Base-by-base conservation (phyloP, 2,113 vertebrate species). In the Sapajus apella region DNA sequence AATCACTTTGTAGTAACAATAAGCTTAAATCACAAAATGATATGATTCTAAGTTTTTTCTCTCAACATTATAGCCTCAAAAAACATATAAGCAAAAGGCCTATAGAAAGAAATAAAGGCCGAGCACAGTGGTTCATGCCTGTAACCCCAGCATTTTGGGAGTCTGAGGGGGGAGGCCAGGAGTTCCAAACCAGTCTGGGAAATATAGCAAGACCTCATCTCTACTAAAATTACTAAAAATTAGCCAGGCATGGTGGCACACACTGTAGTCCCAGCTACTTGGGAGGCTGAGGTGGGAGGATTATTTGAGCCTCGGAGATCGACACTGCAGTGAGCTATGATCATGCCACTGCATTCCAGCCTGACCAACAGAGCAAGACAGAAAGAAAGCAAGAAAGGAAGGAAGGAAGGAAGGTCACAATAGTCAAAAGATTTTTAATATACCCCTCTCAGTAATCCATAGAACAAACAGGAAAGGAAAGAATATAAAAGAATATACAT, bases 21-120 rank as follows among this genome's bases (percentile, higher is more conserved):
- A 90, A 81, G 30, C n/a, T 75, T 70, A 82, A 90, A 55, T 87
- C 61, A 72, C n/a, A 95, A 90, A 90, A 75, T 80, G 14, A 56
- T 35, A 91, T 35, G 10, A 83, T 72, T 96, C 61, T 61, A 88
- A 68, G 47, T 64, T 25, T 52, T 16, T 81, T 81, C 86, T 43
- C 32, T 14, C 32, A 58, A 79, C 4, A 25, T 70, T 25, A 92
- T 56, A 87, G 12, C 37, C 55, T 92, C 77, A 92, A 96, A 17
- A 96, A 96, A 87, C 83, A 35, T 80, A 30, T 45, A 52, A 64
- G 30, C 45, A 73, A 92, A 79, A 50, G 40, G 23, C 43, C 30
- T 77, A 77, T 30, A 70, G 75, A 93, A 88, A 56, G 8, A 77
- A 94, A 55, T 47, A 68, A 35, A 68, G 66, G 66, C 66, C 32